Evolutionary conservation across 64 coral and sea anemone species (phyloP), one percentile per base, ranked within the genome.

Genomic region (Platygyra sinensis): DNA sequence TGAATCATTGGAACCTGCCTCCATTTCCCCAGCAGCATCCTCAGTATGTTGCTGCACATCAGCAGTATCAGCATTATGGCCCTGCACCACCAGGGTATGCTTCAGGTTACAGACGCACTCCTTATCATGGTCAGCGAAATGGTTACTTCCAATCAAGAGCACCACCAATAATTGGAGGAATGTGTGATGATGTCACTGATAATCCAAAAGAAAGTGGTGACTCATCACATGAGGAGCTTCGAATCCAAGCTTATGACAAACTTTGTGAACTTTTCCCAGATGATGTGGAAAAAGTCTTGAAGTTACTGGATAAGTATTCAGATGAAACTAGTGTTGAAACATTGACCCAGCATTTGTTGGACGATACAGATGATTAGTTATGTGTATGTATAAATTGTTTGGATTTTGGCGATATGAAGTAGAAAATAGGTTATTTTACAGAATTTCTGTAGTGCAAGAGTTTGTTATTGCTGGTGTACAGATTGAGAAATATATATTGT

Each of bases 231-330:
- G 93, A 88, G 17, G 46, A 93, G 15, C 67, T 90, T 8, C 60
- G 95, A 11, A 90, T 97, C n/a, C 57, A 90, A 77, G 92, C 83
- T 4, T 97, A 91, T 79, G 95, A 97, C 4, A 90, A 90, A 42
- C 83, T 97, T 61, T 62, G 62, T 30, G 95, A 97, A 85, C 22
- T 97, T n/a, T 97, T 97, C 30, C 92, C 95, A n/a, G 77, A 91
- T 61, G 84, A 91, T 30, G 88, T 82, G 1, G 92, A 89, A 15
- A 97, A 94, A 72, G 87, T 97, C 17, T 84, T 97, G 13, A 79
- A 87, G 72, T 46, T 97, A 72, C 65, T 97, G 2, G 95, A 97
- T 84, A 89, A 97, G 5, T 74, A 97, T 79, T 89, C 88, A 18
- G 74, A 87, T 24, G 83, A 82, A 74, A 91, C 91, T 0, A 69